Evolutionary conservation across 1,140 invertebrate species (phyloP).

Genomic region (Lordiphosa collinella): DNA sequence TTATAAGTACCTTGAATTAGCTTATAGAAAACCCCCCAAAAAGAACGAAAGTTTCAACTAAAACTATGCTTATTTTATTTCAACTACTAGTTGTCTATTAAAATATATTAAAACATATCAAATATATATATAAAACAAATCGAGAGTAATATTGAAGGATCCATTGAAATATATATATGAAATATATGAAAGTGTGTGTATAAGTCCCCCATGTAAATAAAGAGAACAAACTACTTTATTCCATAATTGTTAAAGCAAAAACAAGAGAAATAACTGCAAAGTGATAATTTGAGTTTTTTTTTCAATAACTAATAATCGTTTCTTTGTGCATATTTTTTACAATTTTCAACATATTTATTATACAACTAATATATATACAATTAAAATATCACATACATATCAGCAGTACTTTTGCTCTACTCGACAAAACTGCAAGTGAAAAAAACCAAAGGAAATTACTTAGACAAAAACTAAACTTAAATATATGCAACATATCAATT

Average conservation of each 20-base stretch:
- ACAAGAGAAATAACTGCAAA: conserved; percentile 40
- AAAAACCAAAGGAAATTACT: conserved; percentile 19
- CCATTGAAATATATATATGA: conserved; percentile 76
- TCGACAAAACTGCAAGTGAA: conserved; percentile 11
- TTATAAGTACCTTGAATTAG: conserved; percentile 79
- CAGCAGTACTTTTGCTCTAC: conserved; percentile 34
- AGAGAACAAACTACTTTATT: conserved; percentile 66
- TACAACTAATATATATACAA: conserved; percentile 18
- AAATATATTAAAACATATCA: conserved; percentile 33
- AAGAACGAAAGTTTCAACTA: conserved; percentile 26
- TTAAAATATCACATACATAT: conserved; percentile 67
- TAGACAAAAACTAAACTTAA: conserved; percentile 26
- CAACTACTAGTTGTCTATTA: conserved; percentile 46
- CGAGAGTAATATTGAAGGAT: conserved; percentile 40
- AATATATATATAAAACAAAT: conserved; percentile 33
- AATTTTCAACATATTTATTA: conserved; percentile 6
- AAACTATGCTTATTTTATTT: conserved; percentile 47
- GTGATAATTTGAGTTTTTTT: conserved; percentile 56
- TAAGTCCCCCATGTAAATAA: conserved; percentile 65
- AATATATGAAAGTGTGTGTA: conserved; percentile 40
- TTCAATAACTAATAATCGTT: conserved; percentile 12
- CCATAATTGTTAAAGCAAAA: conserved; percentile 61
- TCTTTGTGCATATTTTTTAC: conserved; percentile 20
- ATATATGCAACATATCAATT: conserved; percentile 71
- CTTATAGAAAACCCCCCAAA: conserved; percentile 51